phyloP scores from a whole-genome alignment of 2,797 vertebrate species.

The Fundulus diaphanus region DNA sequence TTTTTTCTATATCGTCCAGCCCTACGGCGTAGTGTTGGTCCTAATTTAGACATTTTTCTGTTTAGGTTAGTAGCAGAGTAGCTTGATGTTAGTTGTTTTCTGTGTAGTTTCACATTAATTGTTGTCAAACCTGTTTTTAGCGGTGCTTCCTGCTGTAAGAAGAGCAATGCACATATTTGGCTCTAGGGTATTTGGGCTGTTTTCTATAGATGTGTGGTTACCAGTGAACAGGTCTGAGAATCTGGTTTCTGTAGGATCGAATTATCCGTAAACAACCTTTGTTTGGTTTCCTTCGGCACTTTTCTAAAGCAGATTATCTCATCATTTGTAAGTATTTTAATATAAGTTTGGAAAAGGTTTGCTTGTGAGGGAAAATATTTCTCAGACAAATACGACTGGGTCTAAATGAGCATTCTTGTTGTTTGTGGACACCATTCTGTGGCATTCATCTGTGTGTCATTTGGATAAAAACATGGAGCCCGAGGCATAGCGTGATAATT shows the following conservation, averaged over 20 bases:
- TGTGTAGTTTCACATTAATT: conserved; percentile 1
- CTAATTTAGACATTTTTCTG: neutral
- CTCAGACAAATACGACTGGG: neutral
- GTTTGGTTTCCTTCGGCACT: neutral
- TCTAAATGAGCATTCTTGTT: neutral
- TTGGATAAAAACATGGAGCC: conserved; percentile 7
- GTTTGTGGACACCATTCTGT: neutral
- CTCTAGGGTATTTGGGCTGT: conserved; percentile 1
- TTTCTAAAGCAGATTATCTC: neutral
- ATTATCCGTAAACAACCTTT: neutral
- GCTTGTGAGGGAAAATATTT: neutral
- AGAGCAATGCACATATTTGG: conserved; percentile 5
- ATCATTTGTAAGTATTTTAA: neutral
- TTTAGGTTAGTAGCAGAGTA: neutral
- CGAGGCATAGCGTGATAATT: neutral
- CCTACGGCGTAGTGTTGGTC: neutral
- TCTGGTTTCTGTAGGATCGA: neutral
- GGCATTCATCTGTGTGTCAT: conserved; percentile 15
- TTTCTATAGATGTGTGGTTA: neutral
- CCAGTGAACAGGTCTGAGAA: neutral
- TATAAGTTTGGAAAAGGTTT: too few species aligned
- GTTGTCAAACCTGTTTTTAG: conserved; percentile 7
- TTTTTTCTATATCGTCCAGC: too few species aligned
- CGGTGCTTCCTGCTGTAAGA: neutral
- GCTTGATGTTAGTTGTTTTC: neutral